Evolutionary conservation across 2,888 invertebrate genomes (phyloP).

Genomic region (Anodontia alba): DNA sequence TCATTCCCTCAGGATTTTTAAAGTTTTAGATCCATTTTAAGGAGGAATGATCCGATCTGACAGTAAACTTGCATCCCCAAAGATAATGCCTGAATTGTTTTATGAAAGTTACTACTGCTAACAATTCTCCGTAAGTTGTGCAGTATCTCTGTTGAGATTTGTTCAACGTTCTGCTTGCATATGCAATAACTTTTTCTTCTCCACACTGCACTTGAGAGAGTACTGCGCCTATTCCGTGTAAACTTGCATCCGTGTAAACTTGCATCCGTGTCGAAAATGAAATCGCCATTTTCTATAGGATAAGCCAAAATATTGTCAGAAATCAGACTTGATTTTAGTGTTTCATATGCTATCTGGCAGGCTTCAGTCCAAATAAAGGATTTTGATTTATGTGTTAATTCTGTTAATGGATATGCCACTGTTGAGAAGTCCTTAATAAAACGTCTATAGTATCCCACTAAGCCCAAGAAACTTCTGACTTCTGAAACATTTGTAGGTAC

Average conservation of each 20-base stretch:
- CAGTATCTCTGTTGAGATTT: neutral
- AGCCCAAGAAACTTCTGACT: constrained; percentile 31
- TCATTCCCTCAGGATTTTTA: constrained; percentile 43
- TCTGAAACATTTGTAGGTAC: constrained; percentile 33
- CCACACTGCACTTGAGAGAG: constrained; percentile 12
- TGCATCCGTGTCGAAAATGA: too few relatives aligned
- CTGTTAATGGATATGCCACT: neutral
- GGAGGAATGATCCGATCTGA: constrained; percentile 1
- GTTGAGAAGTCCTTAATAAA: constrained; percentile 12
- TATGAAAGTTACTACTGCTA: constrained; percentile 23
- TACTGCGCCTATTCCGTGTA: neutral
- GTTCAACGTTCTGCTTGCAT: too few relatives aligned
- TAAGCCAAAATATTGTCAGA: neutral
- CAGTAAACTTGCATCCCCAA: constrained; percentile 23
- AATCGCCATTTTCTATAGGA: neutral
- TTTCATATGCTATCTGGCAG: neutral
- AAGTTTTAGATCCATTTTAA: constrained; percentile 39
- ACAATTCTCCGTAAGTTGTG: constrained; percentile 22
- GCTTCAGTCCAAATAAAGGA: neutral
- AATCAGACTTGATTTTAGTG: neutral
- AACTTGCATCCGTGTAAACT: too few relatives aligned
- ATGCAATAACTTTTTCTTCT: neutral
- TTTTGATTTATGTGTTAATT: neutral
- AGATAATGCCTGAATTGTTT: constrained; percentile 27
- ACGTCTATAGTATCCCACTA: neutral